These are phyloP conservation scores for Gallinago solitaria DNA, from an alignment of 2,797 vertebrate genomes.

Conservation along the genomic window DNA sequence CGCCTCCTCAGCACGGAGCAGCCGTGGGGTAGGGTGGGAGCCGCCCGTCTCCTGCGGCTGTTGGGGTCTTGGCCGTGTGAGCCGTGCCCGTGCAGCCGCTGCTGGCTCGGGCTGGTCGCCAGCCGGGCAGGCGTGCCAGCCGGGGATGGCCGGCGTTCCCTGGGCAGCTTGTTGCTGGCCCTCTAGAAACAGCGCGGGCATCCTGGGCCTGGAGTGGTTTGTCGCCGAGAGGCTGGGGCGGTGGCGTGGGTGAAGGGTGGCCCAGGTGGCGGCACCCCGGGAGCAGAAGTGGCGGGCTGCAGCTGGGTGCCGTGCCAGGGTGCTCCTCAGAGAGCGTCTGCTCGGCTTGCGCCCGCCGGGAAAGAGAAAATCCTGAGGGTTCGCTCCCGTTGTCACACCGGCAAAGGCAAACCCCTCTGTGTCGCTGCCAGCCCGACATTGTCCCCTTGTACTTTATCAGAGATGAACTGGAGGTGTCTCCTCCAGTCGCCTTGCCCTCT, in stretches of 20 bases:
- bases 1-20: neutral
- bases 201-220: neutral
- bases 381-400: neutral
- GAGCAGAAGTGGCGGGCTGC: neutral
- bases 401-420: neutral
- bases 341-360: neutral
- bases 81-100: fast-evolving
- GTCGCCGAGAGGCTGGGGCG: neutral
- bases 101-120: neutral
- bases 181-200: neutral
- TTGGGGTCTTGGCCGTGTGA: neutral
- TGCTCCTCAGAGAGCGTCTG: neutral
- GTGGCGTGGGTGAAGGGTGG: neutral
- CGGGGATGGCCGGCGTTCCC: neutral
- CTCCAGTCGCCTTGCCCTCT: neutral
- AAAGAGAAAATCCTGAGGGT: neutral
- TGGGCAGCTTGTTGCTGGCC: neutral
- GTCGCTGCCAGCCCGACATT: neutral
- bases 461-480: neutral
- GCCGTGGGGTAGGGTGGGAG: neutral
- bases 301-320: fast-evolving
- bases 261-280: neutral
- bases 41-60: fast-evolving
- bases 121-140: neutral
- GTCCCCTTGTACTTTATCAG: neutral